Conservation (phyloP, 2,113 vertebrate genomes). For the Zosterops lateralis region DNA sequence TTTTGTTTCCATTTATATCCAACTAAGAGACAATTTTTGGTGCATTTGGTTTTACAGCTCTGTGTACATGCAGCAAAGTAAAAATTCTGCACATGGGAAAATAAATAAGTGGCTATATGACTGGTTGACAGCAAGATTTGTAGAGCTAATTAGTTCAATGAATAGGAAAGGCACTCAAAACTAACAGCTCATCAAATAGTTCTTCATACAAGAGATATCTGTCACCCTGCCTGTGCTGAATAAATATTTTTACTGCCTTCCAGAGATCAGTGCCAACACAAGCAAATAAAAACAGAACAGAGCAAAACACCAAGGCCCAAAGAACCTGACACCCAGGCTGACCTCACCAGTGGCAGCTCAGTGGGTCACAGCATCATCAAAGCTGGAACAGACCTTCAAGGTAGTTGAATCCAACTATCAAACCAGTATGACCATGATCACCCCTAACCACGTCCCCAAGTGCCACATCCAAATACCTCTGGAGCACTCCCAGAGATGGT, state of each 20-base stretch:
- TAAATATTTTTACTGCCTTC: conserved; percentile 42
- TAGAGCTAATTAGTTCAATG: conserved; percentile 67
- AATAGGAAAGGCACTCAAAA: conserved; percentile 67
- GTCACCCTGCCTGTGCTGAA: conserved; percentile 43
- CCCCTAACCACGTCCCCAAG: neutral
- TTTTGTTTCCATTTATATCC: conserved; percentile 63
- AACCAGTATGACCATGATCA: neutral
- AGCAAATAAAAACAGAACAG: neutral
- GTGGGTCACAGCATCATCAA: neutral
- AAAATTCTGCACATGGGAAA: conserved; percentile 29
- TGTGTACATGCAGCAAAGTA: conserved; percentile 14
- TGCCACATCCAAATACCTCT: neutral
- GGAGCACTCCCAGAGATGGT: neutral
- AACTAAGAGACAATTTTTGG: conserved; percentile 57
- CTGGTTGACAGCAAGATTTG: conserved; percentile 63
- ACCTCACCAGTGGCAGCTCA: neutral
- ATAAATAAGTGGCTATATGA: conserved; percentile 62
- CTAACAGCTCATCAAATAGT: conserved; percentile 63
- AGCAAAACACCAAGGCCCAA: neutral
- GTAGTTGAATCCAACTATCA: neutral
- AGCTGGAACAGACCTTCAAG: neutral
- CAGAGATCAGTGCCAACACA: neutral
- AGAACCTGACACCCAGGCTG: neutral
- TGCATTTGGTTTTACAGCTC: conserved; percentile 53
- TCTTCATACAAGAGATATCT: conserved; percentile 59